phyloP scores from a whole-genome alignment of 2,888 invertebrate species.

The Ethmia dodecea region DNA sequence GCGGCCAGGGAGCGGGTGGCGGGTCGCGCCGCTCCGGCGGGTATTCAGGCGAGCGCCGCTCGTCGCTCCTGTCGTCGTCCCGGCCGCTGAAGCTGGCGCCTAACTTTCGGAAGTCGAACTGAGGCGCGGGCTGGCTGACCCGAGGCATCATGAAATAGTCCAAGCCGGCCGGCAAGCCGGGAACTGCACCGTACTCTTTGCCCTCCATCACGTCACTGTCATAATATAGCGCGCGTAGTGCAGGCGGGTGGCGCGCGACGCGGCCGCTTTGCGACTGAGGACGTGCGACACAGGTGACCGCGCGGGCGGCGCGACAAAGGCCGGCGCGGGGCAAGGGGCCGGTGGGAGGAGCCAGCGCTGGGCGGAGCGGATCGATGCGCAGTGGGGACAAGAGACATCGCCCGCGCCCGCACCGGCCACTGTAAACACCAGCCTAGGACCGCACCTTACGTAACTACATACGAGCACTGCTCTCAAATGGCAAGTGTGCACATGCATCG shows the following conservation, averaged over 20 bases:
- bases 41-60: constrained; percentile 61
- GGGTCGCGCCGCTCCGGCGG: constrained; percentile 58
- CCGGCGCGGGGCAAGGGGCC: constrained; percentile 32
- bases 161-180: constrained; percentile 68
- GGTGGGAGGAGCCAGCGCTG: constrained; percentile 70
- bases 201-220: constrained; percentile 73
- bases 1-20: constrained; percentile 83
- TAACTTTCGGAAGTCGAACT: constrained; percentile 90
- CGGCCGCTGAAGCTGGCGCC: constrained; percentile 80
- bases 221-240: constrained; percentile 53
- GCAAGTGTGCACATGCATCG: constrained; percentile 3
- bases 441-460: constrained; percentile 55
- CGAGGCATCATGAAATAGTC: constrained; percentile 77
- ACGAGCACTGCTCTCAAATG: neutral
- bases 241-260: constrained; percentile 78
- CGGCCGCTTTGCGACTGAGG: constrained; percentile 76
- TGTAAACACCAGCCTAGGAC: constrained; percentile 58
- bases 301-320: constrained; percentile 55
- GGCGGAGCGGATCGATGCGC: constrained; percentile 76
- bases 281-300: constrained; percentile 78
- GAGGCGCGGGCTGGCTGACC: constrained; percentile 89
- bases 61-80: constrained; percentile 60
- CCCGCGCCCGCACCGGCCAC: constrained; percentile 39
- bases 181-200: constrained; percentile 69
- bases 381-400: constrained; percentile 69